Conservation (phyloP, 2,888 invertebrate species). For the Schizotus pectinicornis region DNA sequence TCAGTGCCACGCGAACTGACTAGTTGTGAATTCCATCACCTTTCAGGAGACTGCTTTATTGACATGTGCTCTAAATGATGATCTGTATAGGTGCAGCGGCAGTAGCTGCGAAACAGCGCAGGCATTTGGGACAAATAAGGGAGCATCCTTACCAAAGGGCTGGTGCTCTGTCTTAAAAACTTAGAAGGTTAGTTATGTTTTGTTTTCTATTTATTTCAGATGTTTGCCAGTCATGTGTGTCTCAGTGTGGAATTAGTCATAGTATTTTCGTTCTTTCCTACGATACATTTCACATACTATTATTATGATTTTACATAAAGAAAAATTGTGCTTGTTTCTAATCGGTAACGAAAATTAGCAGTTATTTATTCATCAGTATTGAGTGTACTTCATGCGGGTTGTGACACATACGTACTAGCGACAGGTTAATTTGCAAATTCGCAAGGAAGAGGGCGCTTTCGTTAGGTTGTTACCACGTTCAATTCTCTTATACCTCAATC, state of each 20-base stretch:
- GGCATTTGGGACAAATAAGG: conserved; percentile 86
- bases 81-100: conserved; percentile 74
- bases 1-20: neutral
- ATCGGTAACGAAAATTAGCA: no score
- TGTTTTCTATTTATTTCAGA: conserved; percentile 37
- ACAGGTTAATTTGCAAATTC: conserved; percentile 31
- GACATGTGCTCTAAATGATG: conserved; percentile 43
- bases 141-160: conserved; percentile 99
- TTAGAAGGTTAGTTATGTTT: conserved; percentile 55
- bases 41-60: conserved; percentile 40
- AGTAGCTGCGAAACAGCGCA: conserved; percentile 79
- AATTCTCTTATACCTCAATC: conserved; percentile 41
- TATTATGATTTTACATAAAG: conserved; percentile 20
- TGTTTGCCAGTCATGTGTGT: conserved; percentile 40
- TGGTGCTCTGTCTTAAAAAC: conserved; percentile 74
- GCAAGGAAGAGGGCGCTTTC: conserved; percentile 41
- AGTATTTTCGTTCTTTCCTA: conserved; percentile 12
- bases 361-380: conserved; percentile 46
- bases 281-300: conserved; percentile 18
- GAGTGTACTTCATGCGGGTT: conserved; percentile 53
- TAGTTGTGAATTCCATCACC: conserved; percentile 16
- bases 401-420: conserved; percentile 47
- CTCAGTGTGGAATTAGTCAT: conserved; percentile 35
- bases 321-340: neutral
- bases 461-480: conserved; percentile 47